Evolutionary conservation across 2,113 vertebrate species (phyloP).

Genomic region (Daphoenositta chrysoptera): DNA sequence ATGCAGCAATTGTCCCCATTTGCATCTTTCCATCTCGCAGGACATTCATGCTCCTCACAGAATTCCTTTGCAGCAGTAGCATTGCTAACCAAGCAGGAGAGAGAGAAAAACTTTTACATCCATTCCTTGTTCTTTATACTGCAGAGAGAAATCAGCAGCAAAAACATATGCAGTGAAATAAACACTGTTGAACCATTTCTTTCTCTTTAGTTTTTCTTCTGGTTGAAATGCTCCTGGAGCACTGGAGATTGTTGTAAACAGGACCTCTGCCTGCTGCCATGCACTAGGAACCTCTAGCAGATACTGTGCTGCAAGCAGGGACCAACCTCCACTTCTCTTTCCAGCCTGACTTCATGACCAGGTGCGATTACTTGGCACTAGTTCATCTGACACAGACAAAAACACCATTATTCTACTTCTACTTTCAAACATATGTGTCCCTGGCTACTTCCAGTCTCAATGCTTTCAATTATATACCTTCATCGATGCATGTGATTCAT

Average conservation of each 20-base stretch:
- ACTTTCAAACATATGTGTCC: neutral
- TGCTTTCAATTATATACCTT: neutral
- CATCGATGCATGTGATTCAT: neutral
- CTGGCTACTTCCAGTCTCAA: neutral
- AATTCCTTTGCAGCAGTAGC: slow-evolving; percentile 74
- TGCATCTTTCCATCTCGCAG: slow-evolving; percentile 81
- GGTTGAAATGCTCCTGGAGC: neutral
- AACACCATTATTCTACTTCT: neutral
- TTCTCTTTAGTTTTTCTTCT: neutral
- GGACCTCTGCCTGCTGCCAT: neutral
- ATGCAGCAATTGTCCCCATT: slow-evolving; percentile 83
- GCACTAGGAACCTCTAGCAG: neutral
- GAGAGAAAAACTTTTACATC: neutral
- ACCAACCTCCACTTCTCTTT: neutral
- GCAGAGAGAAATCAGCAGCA: neutral
- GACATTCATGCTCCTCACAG: slow-evolving; percentile 81
- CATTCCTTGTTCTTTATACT: neutral
- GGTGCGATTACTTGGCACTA: neutral
- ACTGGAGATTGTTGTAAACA: neutral
- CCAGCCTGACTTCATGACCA: neutral
- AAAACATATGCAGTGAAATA: neutral
- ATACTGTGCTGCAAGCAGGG: neutral
- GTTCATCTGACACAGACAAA: neutral
- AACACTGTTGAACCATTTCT: neutral
- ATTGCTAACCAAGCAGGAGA: slow-evolving; percentile 33